Evolutionary conservation across 2,113 vertebrate species (phyloP), one percentile per base, ranked within the genome.

Genomic region (Telmatochromis brichardi): DNA sequence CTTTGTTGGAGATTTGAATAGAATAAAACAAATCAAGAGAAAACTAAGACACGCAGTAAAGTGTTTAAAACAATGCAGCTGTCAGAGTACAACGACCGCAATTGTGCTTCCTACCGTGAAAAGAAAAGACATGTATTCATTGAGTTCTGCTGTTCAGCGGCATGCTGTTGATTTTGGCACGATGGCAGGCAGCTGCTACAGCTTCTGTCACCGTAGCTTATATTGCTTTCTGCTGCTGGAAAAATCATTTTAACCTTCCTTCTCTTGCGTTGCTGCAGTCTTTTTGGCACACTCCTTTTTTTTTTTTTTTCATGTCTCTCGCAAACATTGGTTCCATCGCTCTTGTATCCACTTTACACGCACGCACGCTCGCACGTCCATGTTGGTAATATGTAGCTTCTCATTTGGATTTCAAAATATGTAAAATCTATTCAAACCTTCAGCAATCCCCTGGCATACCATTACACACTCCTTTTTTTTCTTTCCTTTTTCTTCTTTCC

Each of bases 91-190:
- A 37, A 3, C 11, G 40, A 17, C 9, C 8, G 19, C 55, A 68
- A 73, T 90, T 15, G 13, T 11, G 19, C 35, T 23, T 42, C 63
- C 50, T 57, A 87, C 82, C n/a, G 9, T 47, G 51, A 89, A 50
- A 84, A 84, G 88, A 92, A 84, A 86, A 82, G 85, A 78, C 51
- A 15, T 8, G 73, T 65, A 80, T 63, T 80, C 85, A 40, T 33
- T 54, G 54, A 81, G 8, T 76, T 82, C 19, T 86, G 54, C 68
- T 76, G 88, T 90, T 88, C 10, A 3, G 53, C 3, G 3, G 42
- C 81, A 13, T 23, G 19, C 78, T 91, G 92, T 93, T 93, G 91
- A 81, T 88, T 81, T 92, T 94, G 92, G 92, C 79, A 9, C 5
- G 10, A 37, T 21, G 58, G 60, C 51, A 51, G 71, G 82, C 57